Evolutionary conservation across 2,888 invertebrate genomes (phyloP).

Genomic region (Drosophila affinis): DNA sequence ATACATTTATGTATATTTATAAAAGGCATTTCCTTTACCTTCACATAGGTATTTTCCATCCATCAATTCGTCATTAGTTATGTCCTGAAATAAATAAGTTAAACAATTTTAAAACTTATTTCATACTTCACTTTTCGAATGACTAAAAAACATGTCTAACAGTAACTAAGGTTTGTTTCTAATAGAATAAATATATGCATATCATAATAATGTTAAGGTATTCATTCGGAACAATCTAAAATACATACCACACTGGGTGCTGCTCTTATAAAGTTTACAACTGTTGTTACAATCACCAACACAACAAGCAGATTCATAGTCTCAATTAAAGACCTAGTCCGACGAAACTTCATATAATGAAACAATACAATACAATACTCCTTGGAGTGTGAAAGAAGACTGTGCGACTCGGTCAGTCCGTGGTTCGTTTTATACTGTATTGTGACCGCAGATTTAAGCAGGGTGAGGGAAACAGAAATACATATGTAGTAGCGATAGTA

Average conservation of each 20-base stretch:
- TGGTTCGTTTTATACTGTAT: constrained; percentile 56
- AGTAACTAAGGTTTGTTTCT: too few relatives aligned
- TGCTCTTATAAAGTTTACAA: constrained; percentile 27
- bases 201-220: neutral
- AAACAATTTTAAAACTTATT: neutral
- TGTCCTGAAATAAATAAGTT: constrained; percentile 22
- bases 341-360: constrained; percentile 12
- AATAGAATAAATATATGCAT: too few relatives aligned
- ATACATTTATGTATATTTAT: too few relatives aligned
- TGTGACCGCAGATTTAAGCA: constrained; percentile 32
- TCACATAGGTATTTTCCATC: constrained; percentile 48
- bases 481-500: neutral
- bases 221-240: neutral
- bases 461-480: constrained; percentile 47
- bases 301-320: constrained; percentile 43
- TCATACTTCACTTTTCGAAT: too few relatives aligned
- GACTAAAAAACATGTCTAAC: neutral
- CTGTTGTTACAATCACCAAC: constrained; percentile 29
- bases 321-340: constrained; percentile 4
- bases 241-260: constrained; percentile 38
- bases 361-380: constrained; percentile 19
- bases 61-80: constrained; percentile 42
- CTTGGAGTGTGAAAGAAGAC: constrained; percentile 43
- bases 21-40: constrained; percentile 23
- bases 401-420: constrained; percentile 29